A percentile compares a stretch with the other conserved stretches of the same genome.
Conservation (phyloP, 2,113 vertebrate genomes). For the Grantiella picta region DNA sequence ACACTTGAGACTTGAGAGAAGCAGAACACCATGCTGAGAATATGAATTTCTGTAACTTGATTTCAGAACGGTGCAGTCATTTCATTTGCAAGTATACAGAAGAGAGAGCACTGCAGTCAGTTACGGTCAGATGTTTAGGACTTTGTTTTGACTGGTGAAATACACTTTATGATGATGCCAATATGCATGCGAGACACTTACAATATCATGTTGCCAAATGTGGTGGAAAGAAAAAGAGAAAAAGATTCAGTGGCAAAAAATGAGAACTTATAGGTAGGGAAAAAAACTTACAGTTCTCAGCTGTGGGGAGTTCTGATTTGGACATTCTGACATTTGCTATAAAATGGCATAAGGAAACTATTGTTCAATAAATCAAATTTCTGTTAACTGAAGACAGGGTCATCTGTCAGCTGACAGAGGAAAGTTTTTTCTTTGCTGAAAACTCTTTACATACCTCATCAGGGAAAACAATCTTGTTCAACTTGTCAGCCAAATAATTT, state of each 20-base stretch:
- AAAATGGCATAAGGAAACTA: neutral
- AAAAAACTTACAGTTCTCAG: neutral
- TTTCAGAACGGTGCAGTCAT: conserved; percentile 16
- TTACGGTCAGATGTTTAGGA: conserved; percentile 6
- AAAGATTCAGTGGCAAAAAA: neutral
- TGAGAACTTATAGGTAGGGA: neutral
- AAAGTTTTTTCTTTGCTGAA: neutral
- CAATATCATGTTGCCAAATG: neutral
- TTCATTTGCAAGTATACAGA: conserved; percentile 15
- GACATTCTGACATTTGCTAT: neutral
- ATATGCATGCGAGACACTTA: neutral
- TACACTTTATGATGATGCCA: neutral
- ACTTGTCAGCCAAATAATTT: neutral
- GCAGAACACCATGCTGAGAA: conserved; percentile 10
- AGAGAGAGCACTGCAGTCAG: neutral
- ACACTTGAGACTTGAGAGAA: neutral
- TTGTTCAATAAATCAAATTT: neutral
- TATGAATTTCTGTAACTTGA: conserved; percentile 52
- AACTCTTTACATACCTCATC: neutral
- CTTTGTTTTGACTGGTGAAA: conserved; percentile 4
- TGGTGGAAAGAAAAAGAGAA: neutral
- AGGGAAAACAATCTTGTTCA: neutral
- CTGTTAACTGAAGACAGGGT: neutral
- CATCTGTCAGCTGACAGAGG: neutral
- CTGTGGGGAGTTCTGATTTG: neutral